These are phyloP conservation scores for Stercorarius parasiticus DNA, from an alignment of 2,113 vertebrate genomes.

Conservation along the genomic window DNA sequence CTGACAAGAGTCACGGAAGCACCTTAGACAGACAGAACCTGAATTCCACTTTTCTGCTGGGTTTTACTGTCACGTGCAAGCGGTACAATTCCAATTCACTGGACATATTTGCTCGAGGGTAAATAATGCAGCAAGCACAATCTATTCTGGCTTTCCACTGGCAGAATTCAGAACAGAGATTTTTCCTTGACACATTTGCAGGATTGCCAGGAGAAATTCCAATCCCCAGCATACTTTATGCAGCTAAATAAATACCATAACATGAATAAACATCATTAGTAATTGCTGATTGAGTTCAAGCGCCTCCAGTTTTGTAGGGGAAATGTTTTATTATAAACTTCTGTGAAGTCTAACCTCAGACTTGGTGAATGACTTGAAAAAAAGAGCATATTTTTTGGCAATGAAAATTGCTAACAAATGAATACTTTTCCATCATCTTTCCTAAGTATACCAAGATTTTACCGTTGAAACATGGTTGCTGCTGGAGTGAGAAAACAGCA, in stretches of 20 bases:
- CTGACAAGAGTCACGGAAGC: not conserved
- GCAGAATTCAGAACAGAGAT: not conserved
- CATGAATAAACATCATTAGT: not conserved
- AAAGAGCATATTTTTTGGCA: not conserved
- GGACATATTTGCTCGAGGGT: not conserved
- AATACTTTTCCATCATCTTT: not conserved
- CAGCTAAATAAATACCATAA: conserved; percentile 31
- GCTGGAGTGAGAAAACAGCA: not conserved
- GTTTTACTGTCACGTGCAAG: not conserved
- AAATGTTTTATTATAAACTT: conserved; percentile 7
- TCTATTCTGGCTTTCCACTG: not conserved
- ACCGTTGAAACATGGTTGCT: not conserved
- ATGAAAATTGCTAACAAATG: not conserved
- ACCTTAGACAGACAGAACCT: not conserved
- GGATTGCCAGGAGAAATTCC: conserved; percentile 34
- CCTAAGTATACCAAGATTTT: not conserved
- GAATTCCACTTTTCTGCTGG: not conserved
- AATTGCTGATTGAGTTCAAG: not conserved
- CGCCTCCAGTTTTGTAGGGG: not conserved
- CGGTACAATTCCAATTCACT: not conserved
- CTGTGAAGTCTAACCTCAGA: not conserved
- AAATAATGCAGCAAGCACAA: not conserved
- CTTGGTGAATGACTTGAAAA: not conserved
- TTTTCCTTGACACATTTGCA: conserved; percentile 1
- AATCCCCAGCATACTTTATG: not conserved